Conservation (phyloP, 1,140 invertebrate species). For the Drosophila tristis region DNA sequence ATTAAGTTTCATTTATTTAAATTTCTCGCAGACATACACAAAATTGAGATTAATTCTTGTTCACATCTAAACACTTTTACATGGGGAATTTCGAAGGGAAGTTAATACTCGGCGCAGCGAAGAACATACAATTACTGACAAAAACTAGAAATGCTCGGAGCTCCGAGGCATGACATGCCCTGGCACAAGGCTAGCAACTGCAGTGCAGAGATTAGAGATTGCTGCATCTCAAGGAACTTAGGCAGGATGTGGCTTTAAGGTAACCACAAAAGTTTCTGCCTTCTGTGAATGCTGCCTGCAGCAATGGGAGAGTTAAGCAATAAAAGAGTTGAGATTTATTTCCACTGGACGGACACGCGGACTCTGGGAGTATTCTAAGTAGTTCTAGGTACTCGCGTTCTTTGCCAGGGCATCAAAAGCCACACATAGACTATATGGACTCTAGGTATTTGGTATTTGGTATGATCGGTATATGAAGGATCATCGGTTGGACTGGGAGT, state of each 20-base stretch:
- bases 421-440: conserved; percentile 15
- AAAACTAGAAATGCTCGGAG: conserved; percentile 38
- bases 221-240: no score
- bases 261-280: no score
- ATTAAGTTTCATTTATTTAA: conserved; percentile 60
- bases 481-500: not conserved
- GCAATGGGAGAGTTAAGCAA: not conserved
- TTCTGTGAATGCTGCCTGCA: not conserved
- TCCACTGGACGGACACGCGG: not conserved
- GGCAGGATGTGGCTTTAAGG: no score
- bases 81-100: conserved; percentile 37
- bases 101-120: conserved; percentile 42
- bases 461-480: conserved; percentile 1
- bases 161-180: conserved; percentile 24
- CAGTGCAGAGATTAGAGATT: no score
- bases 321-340: no score
- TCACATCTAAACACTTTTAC: conserved; percentile 59
- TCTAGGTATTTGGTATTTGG: conserved; percentile 8
- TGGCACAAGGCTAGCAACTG: conserved; percentile 6
- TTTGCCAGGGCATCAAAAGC: conserved; percentile 17
- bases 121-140: conserved; percentile 39
- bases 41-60: conserved; percentile 54
- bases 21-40: conserved; percentile 66
- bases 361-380: not conserved
- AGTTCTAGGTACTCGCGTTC: not conserved